Evolutionary conservation across 2,113 vertebrate genomes (phyloP).

Genomic region (Tragelaphus buxtoni): DNA sequence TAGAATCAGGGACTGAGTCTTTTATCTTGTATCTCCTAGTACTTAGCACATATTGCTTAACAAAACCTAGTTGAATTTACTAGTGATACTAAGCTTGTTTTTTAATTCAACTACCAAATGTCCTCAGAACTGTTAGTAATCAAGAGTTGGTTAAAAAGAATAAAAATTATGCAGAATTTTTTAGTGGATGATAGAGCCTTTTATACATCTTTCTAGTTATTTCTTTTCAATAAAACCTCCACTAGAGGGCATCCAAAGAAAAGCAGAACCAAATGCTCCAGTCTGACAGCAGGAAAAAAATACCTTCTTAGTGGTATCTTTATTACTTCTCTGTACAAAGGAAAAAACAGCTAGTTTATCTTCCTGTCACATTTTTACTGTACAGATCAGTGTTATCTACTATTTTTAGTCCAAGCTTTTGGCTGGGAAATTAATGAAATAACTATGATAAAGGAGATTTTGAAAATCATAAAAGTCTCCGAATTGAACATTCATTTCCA

Average conservation of each 20-base stretch:
- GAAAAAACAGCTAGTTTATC: background rate
- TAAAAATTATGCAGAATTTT: background rate
- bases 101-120: background rate
- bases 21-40: background rate
- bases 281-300: background rate
- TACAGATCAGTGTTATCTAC: background rate
- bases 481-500: background rate
- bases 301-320: background rate
- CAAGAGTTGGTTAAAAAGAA: background rate
- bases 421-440: background rate
- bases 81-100: background rate
- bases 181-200: background rate
- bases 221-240: conserved; percentile 49
- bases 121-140: background rate
- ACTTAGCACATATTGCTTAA: background rate
- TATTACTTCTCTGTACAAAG: background rate
- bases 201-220: background rate
- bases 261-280: conserved; percentile 42
- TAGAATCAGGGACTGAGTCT: background rate
- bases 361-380: background rate
- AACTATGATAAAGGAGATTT: background rate
- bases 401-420: background rate
- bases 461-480: conserved; percentile 3
- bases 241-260: conserved; percentile 68
- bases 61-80: background rate